A percentile compares a stretch with the other conserved stretches of the same genome.
These are phyloP conservation scores for Eurystomus gularis DNA, from an alignment of 2,113 vertebrate species.

Conservation along the genomic window DNA sequence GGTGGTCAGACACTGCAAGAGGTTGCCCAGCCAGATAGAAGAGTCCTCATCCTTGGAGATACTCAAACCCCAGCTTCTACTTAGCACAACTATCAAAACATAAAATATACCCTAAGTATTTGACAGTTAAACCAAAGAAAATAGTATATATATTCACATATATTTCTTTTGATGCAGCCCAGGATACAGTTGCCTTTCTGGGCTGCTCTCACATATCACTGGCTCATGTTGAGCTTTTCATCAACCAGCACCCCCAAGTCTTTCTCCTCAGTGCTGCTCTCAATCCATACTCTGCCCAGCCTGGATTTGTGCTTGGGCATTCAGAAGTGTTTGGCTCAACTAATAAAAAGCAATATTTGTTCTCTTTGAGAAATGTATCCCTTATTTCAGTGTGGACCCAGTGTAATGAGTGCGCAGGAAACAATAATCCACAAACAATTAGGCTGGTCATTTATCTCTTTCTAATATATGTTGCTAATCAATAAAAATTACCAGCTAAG, in stretches of 20 bases:
- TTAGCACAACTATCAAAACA: too few relatives aligned
- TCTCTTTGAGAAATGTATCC: neutral
- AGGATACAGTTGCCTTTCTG: too few relatives aligned
- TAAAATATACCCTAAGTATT: too few relatives aligned
- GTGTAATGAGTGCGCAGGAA: slow-evolving; percentile 22
- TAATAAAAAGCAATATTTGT: neutral
- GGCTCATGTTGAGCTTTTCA: too few relatives aligned
- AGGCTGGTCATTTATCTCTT: slow-evolving; percentile 25
- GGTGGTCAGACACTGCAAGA: neutral
- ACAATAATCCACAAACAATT: slow-evolving; percentile 40
- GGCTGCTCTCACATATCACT: too few relatives aligned
- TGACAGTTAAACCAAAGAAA: too few relatives aligned
- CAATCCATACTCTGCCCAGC: too few relatives aligned
- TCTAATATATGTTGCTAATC: slow-evolving; percentile 41
- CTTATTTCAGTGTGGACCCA: neutral
- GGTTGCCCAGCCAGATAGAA: neutral
- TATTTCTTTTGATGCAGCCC: too few relatives aligned
- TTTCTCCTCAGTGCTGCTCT: too few relatives aligned
- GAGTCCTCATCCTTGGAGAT: neutral
- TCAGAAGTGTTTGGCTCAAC: neutral
- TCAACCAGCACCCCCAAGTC: too few relatives aligned
- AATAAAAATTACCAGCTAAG: slow-evolving; percentile 51
- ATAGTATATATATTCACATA: too few relatives aligned
- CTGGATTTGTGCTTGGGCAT: too few relatives aligned
- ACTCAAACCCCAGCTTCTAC: neutral